Conservation (phyloP, 2,888 invertebrate genomes). For the Lysandra coridon region DNA sequence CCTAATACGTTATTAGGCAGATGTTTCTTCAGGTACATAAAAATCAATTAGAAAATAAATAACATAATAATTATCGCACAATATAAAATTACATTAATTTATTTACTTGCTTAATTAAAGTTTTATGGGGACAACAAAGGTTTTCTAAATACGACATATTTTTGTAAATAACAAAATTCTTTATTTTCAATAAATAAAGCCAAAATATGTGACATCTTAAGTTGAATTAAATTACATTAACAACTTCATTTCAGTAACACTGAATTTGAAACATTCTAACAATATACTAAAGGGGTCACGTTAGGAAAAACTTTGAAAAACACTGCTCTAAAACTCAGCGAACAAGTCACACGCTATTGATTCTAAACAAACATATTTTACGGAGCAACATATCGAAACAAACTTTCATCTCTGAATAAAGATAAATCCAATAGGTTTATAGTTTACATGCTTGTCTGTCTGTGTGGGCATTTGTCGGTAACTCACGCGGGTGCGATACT, state of each 20-base stretch:
- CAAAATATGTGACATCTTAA: background rate
- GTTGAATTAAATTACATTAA: background rate
- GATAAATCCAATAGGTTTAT: slow-evolving; percentile 14
- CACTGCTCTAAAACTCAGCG: background rate
- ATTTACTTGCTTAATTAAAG: background rate
- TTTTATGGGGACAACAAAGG: background rate
- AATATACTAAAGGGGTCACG: background rate
- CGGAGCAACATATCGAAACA: background rate
- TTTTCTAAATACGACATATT: no score
- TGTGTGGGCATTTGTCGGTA: slow-evolving; percentile 53
- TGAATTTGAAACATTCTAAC: no score
- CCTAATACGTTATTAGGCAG: background rate
- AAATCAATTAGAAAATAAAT: background rate
- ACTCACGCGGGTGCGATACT: slow-evolving; percentile 70
- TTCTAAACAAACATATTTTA: background rate
- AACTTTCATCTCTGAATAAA: slow-evolving; percentile 19
- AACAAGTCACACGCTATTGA: slow-evolving; percentile 1
- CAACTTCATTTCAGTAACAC: background rate
- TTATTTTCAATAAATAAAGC: no score
- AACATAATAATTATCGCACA: background rate
- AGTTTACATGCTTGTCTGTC: background rate
- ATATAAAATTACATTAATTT: background rate
- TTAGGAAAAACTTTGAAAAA: background rate
- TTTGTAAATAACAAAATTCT: no score
- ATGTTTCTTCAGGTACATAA: background rate